phyloP scores from a whole-genome alignment of 2,888 invertebrate genomes.

The Spisula solida region DNA sequence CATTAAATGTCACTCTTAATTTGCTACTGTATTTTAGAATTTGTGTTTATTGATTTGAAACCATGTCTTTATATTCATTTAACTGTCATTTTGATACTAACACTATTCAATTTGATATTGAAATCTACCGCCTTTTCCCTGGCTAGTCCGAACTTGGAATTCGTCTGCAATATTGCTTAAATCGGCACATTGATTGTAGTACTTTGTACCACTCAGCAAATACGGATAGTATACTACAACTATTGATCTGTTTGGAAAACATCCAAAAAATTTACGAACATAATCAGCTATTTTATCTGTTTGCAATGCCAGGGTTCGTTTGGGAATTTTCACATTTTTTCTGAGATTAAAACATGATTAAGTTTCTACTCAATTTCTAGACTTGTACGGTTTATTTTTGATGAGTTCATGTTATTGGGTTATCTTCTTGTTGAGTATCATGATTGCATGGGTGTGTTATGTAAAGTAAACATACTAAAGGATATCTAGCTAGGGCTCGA shows the following conservation, averaged over 20 bases:
- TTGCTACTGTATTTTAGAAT: slow-evolving; percentile 20
- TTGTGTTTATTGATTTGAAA: background rate
- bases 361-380: background rate
- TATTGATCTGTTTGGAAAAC: slow-evolving; percentile 64
- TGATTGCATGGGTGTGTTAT: too few species aligned
- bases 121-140: slow-evolving; percentile 62
- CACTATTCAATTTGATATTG: background rate
- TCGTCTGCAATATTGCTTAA: slow-evolving; percentile 66
- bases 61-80: background rate
- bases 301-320: background rate
- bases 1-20: background rate
- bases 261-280: slow-evolving; percentile 54
- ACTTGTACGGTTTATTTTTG: too few species aligned
- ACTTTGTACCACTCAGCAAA: slow-evolving; percentile 69
- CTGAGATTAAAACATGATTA: background rate
- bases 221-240: slow-evolving; percentile 67
- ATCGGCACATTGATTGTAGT: slow-evolving; percentile 41
- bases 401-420: too few species aligned
- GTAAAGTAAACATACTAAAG: too few species aligned
- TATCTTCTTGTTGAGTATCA: too few species aligned
- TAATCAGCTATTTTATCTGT: background rate
- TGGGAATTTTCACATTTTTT: background rate
- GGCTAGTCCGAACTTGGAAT: slow-evolving; percentile 69
- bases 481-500: too few species aligned
- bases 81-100: background rate